Evolutionary conservation across 2,888 invertebrate genomes (phyloP).

Genomic region (Antheraea assamensis): DNA sequence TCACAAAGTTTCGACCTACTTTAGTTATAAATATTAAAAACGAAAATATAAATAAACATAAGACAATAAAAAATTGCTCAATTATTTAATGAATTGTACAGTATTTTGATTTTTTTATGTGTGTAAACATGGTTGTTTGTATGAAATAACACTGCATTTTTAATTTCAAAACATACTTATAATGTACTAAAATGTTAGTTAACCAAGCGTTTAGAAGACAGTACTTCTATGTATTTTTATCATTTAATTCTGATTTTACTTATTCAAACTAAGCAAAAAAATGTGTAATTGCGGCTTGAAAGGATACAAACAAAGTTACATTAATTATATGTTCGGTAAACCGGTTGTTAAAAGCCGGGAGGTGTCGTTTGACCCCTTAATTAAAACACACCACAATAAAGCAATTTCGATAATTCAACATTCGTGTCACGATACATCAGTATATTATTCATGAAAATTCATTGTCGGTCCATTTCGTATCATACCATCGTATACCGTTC

Average conservation of each 20-base stretch:
- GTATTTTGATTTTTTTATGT: not conserved
- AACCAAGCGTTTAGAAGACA: no score
- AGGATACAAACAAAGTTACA: not conserved
- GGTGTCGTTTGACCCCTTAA: conserved; percentile 8
- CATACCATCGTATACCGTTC: no score
- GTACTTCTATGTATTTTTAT: no score
- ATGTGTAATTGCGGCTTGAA: not conserved
- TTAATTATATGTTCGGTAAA: not conserved
- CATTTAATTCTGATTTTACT: no score
- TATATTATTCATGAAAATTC: not conserved
- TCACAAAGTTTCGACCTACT: not conserved
- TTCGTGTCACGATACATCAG: not conserved
- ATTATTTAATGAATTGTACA: not conserved
- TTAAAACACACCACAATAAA: conserved; percentile 8
- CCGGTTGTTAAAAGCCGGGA: not conserved
- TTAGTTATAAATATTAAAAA: not conserved
- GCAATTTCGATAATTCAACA: conserved; percentile 15
- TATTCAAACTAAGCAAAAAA: not conserved
- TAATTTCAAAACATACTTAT: no score
- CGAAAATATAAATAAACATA: not conserved
- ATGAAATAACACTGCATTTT: no score
- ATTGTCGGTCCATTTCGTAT: no score
- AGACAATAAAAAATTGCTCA: not conserved
- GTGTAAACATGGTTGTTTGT: no score
- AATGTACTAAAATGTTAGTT: no score